Conservation (phyloP, 2,888 invertebrate species). For the Choreutis nemorana region DNA sequence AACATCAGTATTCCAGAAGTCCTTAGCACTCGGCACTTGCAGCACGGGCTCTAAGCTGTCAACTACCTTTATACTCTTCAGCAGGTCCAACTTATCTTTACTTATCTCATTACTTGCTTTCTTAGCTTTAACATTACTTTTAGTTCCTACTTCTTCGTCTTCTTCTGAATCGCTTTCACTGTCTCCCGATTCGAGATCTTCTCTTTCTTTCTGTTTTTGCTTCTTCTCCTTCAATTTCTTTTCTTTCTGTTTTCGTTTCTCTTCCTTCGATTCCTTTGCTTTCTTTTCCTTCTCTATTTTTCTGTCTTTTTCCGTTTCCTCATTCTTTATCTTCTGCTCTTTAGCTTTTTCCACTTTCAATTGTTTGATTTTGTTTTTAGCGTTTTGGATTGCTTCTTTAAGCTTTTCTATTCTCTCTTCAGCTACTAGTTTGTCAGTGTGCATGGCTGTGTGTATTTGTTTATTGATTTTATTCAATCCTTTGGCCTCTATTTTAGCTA, state of each 20-base stretch:
- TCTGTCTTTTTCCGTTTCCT: slow-evolving; percentile 11
- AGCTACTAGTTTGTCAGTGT: slow-evolving; percentile 29
- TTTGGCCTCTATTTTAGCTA: slow-evolving; percentile 34
- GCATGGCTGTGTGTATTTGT: slow-evolving; percentile 42
- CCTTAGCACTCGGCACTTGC: slow-evolving; percentile 43
- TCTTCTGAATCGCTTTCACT: slow-evolving; percentile 15
- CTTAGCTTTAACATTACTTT: no score
- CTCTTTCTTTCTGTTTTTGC: slow-evolving; percentile 9
- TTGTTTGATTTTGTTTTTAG: slow-evolving; percentile 25
- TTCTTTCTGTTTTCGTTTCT: slow-evolving; percentile 15
- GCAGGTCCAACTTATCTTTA: no score
- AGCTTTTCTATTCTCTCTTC: slow-evolving; percentile 29
- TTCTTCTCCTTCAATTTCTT: slow-evolving; percentile 11
- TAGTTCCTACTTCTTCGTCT: slow-evolving; percentile 13
- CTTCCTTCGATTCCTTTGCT: slow-evolving; percentile 6
- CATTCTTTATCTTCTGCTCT: slow-evolving; percentile 16
- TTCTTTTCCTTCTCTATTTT: slow-evolving; percentile 10
- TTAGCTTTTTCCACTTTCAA: slow-evolving; percentile 15
- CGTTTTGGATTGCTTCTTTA: slow-evolving; percentile 22
- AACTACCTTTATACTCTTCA: slow-evolving; percentile 18
- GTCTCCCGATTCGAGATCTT: slow-evolving; percentile 11
- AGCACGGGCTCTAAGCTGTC: slow-evolving; percentile 32
- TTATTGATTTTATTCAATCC: slow-evolving; percentile 36
- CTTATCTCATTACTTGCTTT: no score
- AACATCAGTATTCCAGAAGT: slow-evolving; percentile 34